Percentiles rank a stretch among this genome's conserved stretches.
These are phyloP conservation scores for Meteorus colon DNA, from an alignment of 2,888 invertebrate species.

Conservation along the genomic window DNA sequence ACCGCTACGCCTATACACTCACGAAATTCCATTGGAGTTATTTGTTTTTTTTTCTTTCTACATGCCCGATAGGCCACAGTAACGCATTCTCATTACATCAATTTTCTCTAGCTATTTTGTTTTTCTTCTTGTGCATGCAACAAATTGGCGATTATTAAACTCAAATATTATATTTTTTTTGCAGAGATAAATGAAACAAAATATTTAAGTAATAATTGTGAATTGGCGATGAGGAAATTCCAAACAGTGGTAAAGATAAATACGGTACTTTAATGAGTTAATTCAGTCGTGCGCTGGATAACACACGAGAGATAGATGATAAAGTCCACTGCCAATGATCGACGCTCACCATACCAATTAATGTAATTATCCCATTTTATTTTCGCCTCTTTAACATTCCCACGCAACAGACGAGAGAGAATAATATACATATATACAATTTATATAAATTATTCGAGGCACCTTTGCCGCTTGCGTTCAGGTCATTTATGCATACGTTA, in stretches of 20 bases:
- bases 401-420: slow-evolving; percentile 19
- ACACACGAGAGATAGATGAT: slow-evolving; percentile 3
- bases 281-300: slow-evolving; percentile 25
- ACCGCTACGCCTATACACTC: neutral
- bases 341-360: slow-evolving; percentile 22
- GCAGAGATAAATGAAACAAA: neutral
- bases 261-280: slow-evolving; percentile 32
- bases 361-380: slow-evolving; percentile 32
- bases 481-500: neutral
- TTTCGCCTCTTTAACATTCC: slow-evolving; percentile 35
- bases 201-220: slow-evolving; percentile 9
- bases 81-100: neutral
- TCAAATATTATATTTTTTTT: neutral
- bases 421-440: neutral
- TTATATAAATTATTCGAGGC: slow-evolving; percentile 4
- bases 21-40: slow-evolving; percentile 4
- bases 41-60: slow-evolving; percentile 3
- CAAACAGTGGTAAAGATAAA: neutral
- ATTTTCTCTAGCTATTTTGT: neutral
- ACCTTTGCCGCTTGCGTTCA: slow-evolving; percentile 9
- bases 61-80: neutral
- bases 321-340: slow-evolving; percentile 25
- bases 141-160: slow-evolving; percentile 1
- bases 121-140: neutral
- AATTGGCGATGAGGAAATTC: slow-evolving; percentile 1